These are phyloP conservation scores for Pedionomus torquatus DNA, from an alignment of 2,113 vertebrate genomes.

Conservation along the genomic window DNA sequence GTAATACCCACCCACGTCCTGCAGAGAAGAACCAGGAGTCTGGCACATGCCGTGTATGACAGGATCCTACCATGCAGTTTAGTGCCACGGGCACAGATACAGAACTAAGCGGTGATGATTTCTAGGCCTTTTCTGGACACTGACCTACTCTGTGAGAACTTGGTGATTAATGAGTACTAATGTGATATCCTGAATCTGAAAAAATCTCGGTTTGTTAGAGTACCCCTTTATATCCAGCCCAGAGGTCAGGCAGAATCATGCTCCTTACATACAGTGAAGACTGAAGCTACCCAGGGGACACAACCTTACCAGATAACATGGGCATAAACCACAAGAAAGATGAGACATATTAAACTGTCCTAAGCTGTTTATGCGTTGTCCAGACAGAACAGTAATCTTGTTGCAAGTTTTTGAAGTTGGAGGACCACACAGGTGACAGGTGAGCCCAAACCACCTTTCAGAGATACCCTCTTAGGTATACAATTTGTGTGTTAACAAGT, in stretches of 20 bases:
- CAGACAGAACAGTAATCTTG: neutral
- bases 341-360: neutral
- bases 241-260: neutral
- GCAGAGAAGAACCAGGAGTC: neutral
- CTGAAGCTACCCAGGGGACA: neutral
- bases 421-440: neutral
- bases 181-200: neutral
- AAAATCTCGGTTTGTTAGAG: neutral
- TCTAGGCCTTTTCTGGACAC: neutral
- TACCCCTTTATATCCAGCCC: neutral
- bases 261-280: neutral
- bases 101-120: neutral
- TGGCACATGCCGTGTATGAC: neutral
- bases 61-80: neutral
- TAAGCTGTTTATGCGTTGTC: neutral
- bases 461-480: neutral
- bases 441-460: neutral
- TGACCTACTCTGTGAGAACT: neutral
- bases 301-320: neutral
- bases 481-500: accelerated
- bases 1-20: neutral
- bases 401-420: neutral
- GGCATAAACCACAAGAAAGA: neutral
- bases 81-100: neutral
- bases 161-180: neutral